These are phyloP conservation scores for Etia nguti DNA, from an alignment of 2,113 vertebrate species.

Conservation along the genomic window DNA sequence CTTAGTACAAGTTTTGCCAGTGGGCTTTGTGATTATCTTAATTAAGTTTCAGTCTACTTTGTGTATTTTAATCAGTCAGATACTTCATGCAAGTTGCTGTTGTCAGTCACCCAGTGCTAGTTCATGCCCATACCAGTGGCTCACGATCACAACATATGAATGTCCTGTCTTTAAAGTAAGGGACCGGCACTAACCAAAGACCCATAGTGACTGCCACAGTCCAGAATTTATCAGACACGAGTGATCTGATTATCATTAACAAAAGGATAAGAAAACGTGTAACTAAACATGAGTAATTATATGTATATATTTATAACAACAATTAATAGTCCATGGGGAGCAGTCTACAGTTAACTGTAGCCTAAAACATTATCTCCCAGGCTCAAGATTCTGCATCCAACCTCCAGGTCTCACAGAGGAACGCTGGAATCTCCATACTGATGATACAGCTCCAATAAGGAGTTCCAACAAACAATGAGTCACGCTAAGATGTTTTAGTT, in stretches of 20 bases:
- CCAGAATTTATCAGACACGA: neutral
- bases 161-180: neutral
- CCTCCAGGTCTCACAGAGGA: conserved; percentile 76
- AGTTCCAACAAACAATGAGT: conserved; percentile 71
- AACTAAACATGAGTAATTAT: neutral
- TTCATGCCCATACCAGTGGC: neutral
- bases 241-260: conserved; percentile 31
- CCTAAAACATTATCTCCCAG: conserved; percentile 73
- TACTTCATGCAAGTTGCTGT: neutral
- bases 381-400: conserved; percentile 77
- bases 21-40: neutral
- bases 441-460: conserved; percentile 64
- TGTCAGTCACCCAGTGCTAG: neutral
- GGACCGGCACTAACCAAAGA: neutral
- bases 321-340: conserved; percentile 8
- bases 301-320: neutral
- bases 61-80: neutral
- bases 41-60: neutral
- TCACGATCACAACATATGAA: neutral
- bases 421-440: conserved; percentile 74
- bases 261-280: neutral
- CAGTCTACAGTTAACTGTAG: conserved; percentile 53
- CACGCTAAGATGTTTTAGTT: conserved; percentile 51
- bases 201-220: neutral
- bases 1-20: neutral